Base-by-base conservation (phyloP, 1,140 invertebrate species). In the fruit fly (Drosophila melanogaster) region DNA sequence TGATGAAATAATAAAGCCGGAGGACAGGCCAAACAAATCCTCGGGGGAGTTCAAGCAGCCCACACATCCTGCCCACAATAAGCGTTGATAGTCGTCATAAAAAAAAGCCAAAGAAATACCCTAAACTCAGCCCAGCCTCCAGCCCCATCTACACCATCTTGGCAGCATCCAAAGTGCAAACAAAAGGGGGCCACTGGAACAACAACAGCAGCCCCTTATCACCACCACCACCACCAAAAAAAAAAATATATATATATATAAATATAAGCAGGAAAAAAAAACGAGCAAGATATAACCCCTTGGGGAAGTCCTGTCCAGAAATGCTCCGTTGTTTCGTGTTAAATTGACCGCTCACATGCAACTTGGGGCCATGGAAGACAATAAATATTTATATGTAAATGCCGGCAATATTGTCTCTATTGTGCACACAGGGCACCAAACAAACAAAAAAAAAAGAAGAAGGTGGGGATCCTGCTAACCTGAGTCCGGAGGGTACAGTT, bases 1-100 rank as follows among this genome's bases (percentile, higher is more conserved):
- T 85, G 81, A 80, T 85, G 81, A 84, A 87, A 86, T 86, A 86
- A 86, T 86, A 86, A 81, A 87, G 81, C 83, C 81, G 41, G 77
- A 85, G 41, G 54, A 56, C 59, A 70, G 46, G 54, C 50, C 57
- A 69, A 77, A 64, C 60, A 78, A 85, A 81, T 81, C 61, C 81
- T 67, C 40, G 35, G 70, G 70, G 74, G 77, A 77, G 78, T 51
- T 57, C 19, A 3, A 22, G 24, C 41, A 5, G 19, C 26, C 24
- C 14, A 47, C 43, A 17, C 10, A 53, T 49, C 14, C 19, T 50
- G 33, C 40, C 37, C 26, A 73, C 65, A 55, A 87, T 86, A 86
- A 86, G 75, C 75, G 81, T 69, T 86, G 83, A 86, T 86, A 79
- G 74, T 79, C 83, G 67, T 81, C 79, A 81, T 84, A 75, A 85